Evolutionary conservation across 2,113 vertebrate species (phyloP).

Genomic region (Bucco capensis): DNA sequence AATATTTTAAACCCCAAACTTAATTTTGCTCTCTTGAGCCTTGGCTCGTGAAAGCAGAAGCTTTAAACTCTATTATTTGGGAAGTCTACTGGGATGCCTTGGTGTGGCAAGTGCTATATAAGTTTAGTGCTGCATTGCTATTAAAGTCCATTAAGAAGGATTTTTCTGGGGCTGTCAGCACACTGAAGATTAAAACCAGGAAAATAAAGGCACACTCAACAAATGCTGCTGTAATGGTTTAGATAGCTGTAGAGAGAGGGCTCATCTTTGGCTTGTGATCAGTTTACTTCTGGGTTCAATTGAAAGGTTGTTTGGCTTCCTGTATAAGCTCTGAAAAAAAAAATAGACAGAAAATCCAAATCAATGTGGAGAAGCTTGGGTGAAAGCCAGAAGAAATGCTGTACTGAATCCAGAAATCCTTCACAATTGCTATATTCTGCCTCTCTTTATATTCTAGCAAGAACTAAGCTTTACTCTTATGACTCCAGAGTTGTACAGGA

Average conservation of each 20-base stretch:
- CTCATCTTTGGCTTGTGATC: constrained; percentile 35
- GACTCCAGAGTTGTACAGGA: background rate
- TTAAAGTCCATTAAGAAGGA: constrained; percentile 54
- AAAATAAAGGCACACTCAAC: constrained; percentile 45
- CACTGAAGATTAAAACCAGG: constrained; percentile 46
- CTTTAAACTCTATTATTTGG: constrained; percentile 58
- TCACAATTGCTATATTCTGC: constrained; percentile 10
- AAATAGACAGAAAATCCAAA: background rate
- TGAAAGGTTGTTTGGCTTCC: constrained; percentile 40
- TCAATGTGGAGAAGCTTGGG: background rate
- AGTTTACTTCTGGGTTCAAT: constrained; percentile 38
- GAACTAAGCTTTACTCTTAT: background rate
- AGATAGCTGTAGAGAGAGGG: constrained; percentile 3
- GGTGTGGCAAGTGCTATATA: constrained; percentile 48
- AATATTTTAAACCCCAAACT: constrained; percentile 51
- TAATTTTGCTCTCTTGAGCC: constrained; percentile 47
- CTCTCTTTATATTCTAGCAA: background rate
- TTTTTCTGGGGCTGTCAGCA: constrained; percentile 55
- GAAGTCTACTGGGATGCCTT: constrained; percentile 43
- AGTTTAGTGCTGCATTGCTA: constrained; percentile 32
- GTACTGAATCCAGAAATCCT: constrained; percentile 9
- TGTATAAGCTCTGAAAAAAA: background rate
- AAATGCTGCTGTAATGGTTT: constrained; percentile 32
- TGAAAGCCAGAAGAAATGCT: constrained; percentile 18
- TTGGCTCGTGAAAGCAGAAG: constrained; percentile 45